Evolutionary conservation across 2,797 vertebrate genomes (phyloP).

Genomic region (Percopsis omiscomaycus): DNA sequence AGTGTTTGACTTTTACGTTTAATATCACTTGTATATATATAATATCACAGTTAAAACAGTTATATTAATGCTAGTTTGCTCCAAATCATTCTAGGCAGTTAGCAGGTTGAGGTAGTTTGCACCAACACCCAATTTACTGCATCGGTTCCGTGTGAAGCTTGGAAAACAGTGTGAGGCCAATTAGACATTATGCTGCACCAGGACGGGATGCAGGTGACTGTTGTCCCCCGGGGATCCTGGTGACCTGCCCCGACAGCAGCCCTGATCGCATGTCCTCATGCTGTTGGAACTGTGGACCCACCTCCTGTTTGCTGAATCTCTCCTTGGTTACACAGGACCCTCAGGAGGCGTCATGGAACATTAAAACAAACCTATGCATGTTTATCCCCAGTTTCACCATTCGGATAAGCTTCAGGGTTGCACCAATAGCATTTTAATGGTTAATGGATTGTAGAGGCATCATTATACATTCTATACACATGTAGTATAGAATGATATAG

Average conservation of each 20-base stretch:
- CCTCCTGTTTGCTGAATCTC: background rate
- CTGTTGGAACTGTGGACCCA: slow-evolving; percentile 14
- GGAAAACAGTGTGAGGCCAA: slow-evolving; percentile 31
- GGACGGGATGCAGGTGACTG: slow-evolving; percentile 22
- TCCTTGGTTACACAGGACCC: background rate
- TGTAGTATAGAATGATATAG: no score
- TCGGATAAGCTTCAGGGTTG: no score
- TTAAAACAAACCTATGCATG: background rate
- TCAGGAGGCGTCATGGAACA: background rate
- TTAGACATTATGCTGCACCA: slow-evolving; percentile 53
- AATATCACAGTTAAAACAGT: no score
- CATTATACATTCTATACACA: no score
- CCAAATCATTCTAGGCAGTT: slow-evolving; percentile 1
- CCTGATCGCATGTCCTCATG: slow-evolving; percentile 11
- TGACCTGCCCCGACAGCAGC: slow-evolving; percentile 32
- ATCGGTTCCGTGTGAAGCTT: background rate
- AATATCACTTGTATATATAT: no score
- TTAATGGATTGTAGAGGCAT: no score
- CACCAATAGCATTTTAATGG: no score
- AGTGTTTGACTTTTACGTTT: no score
- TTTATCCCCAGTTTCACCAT: background rate
- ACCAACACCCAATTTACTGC: slow-evolving; percentile 14
- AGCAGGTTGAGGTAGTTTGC: background rate
- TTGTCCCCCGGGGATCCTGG: slow-evolving; percentile 14
- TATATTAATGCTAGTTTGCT: no score